Evolutionary conservation across 2,888 invertebrate genomes (phyloP), one percentile per base, ranked within the genome.

Genomic region (Carabus problematicus): DNA sequence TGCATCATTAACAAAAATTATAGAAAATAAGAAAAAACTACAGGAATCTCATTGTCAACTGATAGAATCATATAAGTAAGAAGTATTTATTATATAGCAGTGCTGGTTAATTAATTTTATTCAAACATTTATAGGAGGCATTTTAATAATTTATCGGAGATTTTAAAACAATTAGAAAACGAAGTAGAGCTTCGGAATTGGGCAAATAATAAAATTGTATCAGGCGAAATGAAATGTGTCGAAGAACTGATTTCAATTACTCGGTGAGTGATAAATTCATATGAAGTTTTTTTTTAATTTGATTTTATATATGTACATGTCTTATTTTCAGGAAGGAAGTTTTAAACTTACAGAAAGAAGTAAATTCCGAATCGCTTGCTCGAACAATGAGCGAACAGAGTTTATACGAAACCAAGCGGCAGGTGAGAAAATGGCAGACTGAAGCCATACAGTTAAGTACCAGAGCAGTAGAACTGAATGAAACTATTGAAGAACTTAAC

Each of bases 51-150:
- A 47, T 18, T 40, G 11, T 16, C 56, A 62, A 69, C 40, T 69
- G n/a, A 41, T 19, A 8, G 19, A 69, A 62, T 52, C 62, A 29
- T 69, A 69, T 62, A 18, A 69, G 69, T 69, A 62, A 45, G 56
- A 40, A 12, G 6, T 19, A 7, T 56, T 7, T 39, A 56, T 9
- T 56, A 56, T 39, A 56, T 9, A 19, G 29, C 14, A 11, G 9
- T 11, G 11, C 12, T 49, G 19, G n/a, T n/a, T n/a, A n/a, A n/a
- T n/a, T n/a, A n/a, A n/a, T 49, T 8, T 29, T 6, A 29, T 3
- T 29, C 2, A 29, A 29, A 3, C 2, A 29, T 29, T 56, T 43
- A 29, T 19, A 67, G 67, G 42, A 67, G 54, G n/a, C 67, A 67
- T 59, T 60, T 60, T 42, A 14, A 60, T 14, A 49, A 58, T 40